Evolutionary conservation across 1,140 invertebrate species (phyloP).

Genomic region (Epicauta chinensis): DNA sequence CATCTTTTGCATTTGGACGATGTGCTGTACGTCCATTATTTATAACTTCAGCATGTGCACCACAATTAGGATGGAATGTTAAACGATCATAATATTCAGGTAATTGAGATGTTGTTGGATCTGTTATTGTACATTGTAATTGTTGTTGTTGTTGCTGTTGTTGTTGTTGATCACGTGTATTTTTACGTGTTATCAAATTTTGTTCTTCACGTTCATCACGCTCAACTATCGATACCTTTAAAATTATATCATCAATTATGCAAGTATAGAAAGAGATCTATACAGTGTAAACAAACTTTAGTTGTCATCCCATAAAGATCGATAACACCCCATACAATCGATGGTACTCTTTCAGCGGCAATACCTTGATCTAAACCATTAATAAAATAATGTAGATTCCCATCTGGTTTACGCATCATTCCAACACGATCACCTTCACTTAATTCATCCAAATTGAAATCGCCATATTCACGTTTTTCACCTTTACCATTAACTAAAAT

Average conservation of each 20-base stretch:
- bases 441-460: slow-evolving; percentile 91
- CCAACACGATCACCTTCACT: slow-evolving; percentile 84
- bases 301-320: slow-evolving; percentile 96
- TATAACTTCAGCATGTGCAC: slow-evolving; percentile 85
- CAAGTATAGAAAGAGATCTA: too few species aligned
- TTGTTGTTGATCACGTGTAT: slow-evolving; percentile 45
- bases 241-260: slow-evolving; percentile 8
- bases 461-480: slow-evolving; percentile 84
- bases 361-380: slow-evolving; percentile 90
- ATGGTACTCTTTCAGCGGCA: slow-evolving; percentile 71
- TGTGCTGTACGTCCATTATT: slow-evolving; percentile 84
- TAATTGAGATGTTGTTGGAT: slow-evolving; percentile 15
- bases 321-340: slow-evolving; percentile 83
- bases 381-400: slow-evolving; percentile 87
- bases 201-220: slow-evolving; percentile 72
- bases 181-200: slow-evolving; percentile 64
- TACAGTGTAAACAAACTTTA: slow-evolving; percentile 52
- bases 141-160: too few species aligned
- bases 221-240: slow-evolving; percentile 70
- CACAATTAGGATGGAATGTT: slow-evolving; percentile 84
- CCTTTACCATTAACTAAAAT: slow-evolving; percentile 92
- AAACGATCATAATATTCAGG: slow-evolving; percentile 58
- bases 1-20: slow-evolving; percentile 85
- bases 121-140: too few species aligned
- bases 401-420: slow-evolving; percentile 74